Evolutionary conservation across 2,888 invertebrate species (phyloP), one percentile per base, ranked within the genome.

Genomic region (Cantharis lateralis): DNA sequence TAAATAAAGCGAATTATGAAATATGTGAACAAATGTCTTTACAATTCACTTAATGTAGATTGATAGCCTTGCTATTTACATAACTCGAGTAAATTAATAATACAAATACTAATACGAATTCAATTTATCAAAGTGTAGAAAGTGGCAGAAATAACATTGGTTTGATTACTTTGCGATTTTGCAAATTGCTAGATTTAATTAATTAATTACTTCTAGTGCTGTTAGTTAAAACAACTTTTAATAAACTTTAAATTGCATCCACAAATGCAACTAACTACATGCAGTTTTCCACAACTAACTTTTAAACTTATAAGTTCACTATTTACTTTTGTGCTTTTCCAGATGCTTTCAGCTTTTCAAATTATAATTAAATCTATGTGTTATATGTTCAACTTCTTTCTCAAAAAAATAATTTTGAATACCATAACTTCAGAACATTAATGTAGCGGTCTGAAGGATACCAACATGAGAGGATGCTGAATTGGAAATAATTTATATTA

Each of bases 1-100:
- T 15, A 71, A 71, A 75, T 71, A 68, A 72, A 62, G 62, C 61
- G 64, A 75, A 76, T 76, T 72, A 75, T 75, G 75, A 76, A 76
- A 76, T 75, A 15, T 72, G 66, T 62, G 20, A 18, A 70, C 68
- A 68, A 68, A 68, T 48, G 16, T 62, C 66, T 61, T 66, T 20
- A 64, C 74, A 70, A 70, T 74, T 69, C 48, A 70, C 32, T 69
- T 28, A 69, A 69, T 69, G 26, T 32, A 32, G 70, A 70, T 69
- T 74, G 70, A 74, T 74, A 69, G 69, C 63, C 70, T 70, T 62
- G 69, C 69, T 70, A 70, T 74, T 70, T 74, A 74, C 74, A 63
- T 64, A 74, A 74, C 64, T 69, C 68, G 66, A 13, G 61, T 72
- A 68, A 72, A 69, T 66, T 66, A 66, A 66, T 66, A 66, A 66